A percentile compares a stretch with the other conserved stretches of the same genome.
Evolutionary conservation across 2,113 vertebrate genomes (phyloP).

Genomic region (Uria aalge): DNA sequence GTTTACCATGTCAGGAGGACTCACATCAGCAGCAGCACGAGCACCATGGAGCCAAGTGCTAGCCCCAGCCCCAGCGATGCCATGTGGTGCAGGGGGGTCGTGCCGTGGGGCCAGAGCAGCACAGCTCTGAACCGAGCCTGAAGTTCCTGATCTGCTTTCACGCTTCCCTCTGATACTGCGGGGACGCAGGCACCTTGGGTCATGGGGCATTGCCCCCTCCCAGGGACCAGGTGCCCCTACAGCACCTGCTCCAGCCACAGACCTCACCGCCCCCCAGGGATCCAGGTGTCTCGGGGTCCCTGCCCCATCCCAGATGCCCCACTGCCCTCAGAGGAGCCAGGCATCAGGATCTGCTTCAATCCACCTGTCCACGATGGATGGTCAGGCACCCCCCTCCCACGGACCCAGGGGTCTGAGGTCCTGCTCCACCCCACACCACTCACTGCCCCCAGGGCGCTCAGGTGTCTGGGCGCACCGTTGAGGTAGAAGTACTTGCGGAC

Average conservation of each 20-base stretch:
- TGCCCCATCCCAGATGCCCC: neutral
- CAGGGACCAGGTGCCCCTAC: neutral
- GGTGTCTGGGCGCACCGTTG: neutral
- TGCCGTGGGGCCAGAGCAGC: neutral
- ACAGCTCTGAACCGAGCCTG: neutral
- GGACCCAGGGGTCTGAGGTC: too few species aligned
- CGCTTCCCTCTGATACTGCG: neutral
- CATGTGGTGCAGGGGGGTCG: accelerated
- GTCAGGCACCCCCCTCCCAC: accelerated
- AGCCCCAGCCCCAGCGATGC: neutral
- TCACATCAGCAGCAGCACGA: neutral
- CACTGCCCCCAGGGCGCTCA: neutral
- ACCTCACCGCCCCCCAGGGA: accelerated
- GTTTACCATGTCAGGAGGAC: neutral
- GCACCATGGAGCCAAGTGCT: neutral
- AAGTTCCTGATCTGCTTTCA: neutral
- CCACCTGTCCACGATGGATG: neutral
- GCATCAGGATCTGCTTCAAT: neutral
- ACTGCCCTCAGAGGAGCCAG: neutral
- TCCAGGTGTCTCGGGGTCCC: neutral
- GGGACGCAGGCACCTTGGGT: neutral
- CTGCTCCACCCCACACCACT: neutral
- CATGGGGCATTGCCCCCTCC: neutral
- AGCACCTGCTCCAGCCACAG: neutral
- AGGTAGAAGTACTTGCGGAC: conserved; percentile 50